Conservation (phyloP, 2,797 vertebrate species). For the Poecilia gillii region DNA sequence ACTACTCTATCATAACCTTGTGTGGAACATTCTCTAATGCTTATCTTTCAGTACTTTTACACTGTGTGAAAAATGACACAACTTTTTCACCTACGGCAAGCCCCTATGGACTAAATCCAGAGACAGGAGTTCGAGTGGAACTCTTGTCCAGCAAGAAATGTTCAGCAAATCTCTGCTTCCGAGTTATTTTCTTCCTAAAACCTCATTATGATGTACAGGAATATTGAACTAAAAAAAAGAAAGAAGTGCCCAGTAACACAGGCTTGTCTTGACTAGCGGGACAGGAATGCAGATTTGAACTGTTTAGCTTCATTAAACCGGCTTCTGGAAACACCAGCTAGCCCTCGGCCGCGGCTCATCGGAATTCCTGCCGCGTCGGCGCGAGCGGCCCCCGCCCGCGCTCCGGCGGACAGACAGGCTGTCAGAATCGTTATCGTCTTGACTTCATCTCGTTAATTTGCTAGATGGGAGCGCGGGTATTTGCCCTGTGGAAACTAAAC, state of each 20-base stretch:
- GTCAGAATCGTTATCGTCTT: conserved; percentile 70
- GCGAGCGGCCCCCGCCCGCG: conserved; percentile 27
- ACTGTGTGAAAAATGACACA: conserved; percentile 9
- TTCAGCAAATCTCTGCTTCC: conserved; percentile 8
- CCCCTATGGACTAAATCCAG: neutral
- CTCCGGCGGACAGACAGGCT: conserved; percentile 71
- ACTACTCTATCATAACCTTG: neutral
- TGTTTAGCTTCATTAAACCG: conserved; percentile 59
- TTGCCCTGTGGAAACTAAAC: conserved; percentile 80
- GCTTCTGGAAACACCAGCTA: conserved; percentile 56
- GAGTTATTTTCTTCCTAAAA: conserved; percentile 10
- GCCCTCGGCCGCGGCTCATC: conserved; percentile 51
- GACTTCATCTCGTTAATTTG: conserved; percentile 80
- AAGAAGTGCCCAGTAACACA: conserved; percentile 9
- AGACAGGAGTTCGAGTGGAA: conserved; percentile 38
- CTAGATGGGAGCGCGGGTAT: conserved; percentile 75
- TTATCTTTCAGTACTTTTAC: neutral
- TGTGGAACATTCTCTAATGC: neutral
- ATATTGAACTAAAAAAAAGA: conserved; percentile 12
- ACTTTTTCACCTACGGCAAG: conserved; percentile 55
- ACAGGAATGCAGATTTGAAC: conserved; percentile 44
- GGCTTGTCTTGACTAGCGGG: conserved; percentile 43
- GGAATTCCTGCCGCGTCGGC: conserved; percentile 60
- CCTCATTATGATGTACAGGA: conserved; percentile 11
- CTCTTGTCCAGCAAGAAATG: neutral